Base-by-base conservation (phyloP, 2,797 vertebrate species). In the Pipistrellus nathusii region DNA sequence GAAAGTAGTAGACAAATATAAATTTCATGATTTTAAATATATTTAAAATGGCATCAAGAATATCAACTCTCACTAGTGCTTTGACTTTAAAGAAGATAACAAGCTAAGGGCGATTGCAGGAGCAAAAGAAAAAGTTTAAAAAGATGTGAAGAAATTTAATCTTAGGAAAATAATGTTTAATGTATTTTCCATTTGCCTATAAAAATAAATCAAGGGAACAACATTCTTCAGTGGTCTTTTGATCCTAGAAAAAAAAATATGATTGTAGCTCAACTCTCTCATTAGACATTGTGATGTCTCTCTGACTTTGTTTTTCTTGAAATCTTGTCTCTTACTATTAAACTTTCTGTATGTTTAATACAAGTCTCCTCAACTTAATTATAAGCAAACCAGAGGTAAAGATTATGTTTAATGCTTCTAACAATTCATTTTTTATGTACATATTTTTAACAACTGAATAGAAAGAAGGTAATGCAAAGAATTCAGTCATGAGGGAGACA, bases 291-390 rank as follows among this genome's bases (percentile, higher is more conserved):
- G 23, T 32, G 17, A 55, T 64, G 11, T 18, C 20, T 30, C 23
- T 68, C 73, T 93, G n/a, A 64, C 64, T 88, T 90, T 92, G 1
- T 75, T 93, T 94, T 41, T 73, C 27, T 88, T 90, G 6, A 91
- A 92, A 69, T 84, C 13, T 57, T 72, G 12, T 30, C 41, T 75
- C 68, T 77, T 51, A 62, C 69, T 32, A 35, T 21, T 88, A 91
- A 80, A 17, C 0, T 86, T 93, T 94, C 23, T 62, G 27, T 46
- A 17, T 72, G 7, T 48, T 92, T 93, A 81, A 81, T 81, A 32
- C 9, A 87, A 77, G 23, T 51, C 1, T 83, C 11, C 21, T 85
- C 41, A 71, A 75, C 5, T 84, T 72, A 57, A 82, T 59, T 95
- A 57, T 85, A 78, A 91, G 30, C 6, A 91, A 94, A 81, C 30